Conservation (phyloP, 1,140 invertebrate genomes). For the Ips nitidus region DNA sequence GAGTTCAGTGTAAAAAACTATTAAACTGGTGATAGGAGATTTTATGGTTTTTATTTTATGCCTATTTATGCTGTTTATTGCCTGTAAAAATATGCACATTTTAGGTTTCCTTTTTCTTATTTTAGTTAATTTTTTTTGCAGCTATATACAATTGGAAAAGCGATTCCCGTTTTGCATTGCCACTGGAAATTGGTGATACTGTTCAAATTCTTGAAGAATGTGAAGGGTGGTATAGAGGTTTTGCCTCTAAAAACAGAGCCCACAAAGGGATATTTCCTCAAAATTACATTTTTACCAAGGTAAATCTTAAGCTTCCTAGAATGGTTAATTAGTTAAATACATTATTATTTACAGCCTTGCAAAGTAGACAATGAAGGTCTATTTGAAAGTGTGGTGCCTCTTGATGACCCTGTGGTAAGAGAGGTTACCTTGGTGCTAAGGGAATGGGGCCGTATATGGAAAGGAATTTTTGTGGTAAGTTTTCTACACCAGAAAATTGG, state of each 20-base stretch:
- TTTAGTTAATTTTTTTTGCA: conserved; percentile 52
- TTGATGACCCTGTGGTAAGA: conserved; percentile 85
- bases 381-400: conserved; percentile 68
- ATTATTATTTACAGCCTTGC: conserved; percentile 68
- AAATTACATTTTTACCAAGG: conserved; percentile 59
- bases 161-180: conserved; percentile 76
- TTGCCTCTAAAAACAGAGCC: conserved; percentile 74
- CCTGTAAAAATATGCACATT: not conserved
- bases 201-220: conserved; percentile 90
- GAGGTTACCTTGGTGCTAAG: conserved; percentile 88
- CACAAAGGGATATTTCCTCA: conserved; percentile 86
- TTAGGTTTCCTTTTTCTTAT: not conserved
- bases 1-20: not conserved
- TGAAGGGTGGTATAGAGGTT: conserved; percentile 87
- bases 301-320: not conserved
- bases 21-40: not conserved
- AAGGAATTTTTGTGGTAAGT: conserved; percentile 83
- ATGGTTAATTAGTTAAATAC: not conserved
- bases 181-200: conserved; percentile 86
- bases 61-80: not conserved
- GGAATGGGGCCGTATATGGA: conserved; percentile 94
- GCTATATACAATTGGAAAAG: conserved; percentile 89
- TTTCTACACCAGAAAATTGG: not conserved
- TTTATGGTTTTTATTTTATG: not conserved
- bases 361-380: conserved; percentile 74